Base-by-base conservation (phyloP, 2,113 vertebrate species). In the Plotosus lineatus region DNA sequence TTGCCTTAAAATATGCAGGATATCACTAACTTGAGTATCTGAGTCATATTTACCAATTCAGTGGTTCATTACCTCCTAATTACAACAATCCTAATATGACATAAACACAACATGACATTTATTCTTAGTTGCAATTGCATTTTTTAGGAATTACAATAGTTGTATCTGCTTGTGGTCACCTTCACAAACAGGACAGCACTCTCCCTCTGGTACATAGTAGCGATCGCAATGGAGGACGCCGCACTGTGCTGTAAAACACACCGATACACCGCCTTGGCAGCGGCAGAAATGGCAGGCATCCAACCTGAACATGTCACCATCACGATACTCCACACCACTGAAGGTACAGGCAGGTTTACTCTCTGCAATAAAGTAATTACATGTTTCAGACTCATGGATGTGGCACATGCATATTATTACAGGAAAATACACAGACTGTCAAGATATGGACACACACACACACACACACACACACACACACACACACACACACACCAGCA, bases 171-270 rank as follows among this genome's bases (percentile, higher is more conserved):
- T 21, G 73, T 44, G n/a, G 44, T 69, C 38, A 97, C 95, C 95
- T 95, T 97, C 95, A 63, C 95, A 97, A 21, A 97, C 94, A 0
- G 96, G 95, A 88, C 96, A 97, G 90, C 96, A 97, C 81, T 97
- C 95, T 77, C 95, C 95, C 71, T 95, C 93, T 0, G 96, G 96
- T 61, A 95, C 93, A 0, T 97, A 97, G 85, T 95, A 95, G 80
- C 94, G 90, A 78, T 96, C 93, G 0, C 96, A 97, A 90, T 90
- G 94, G 1, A 97, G 90, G 86, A 94, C 91, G 0, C 95, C 96
- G 7, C 96, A 97, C 82, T 96, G 96, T 40, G 95, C 95, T 0
- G 93, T 92, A 89, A 96, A 96, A 75, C 96, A 97, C 73, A 96
- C 94, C 1, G 96, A 94, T 17, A 97, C 95, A 0, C 96, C 96